These are phyloP conservation scores for Nematostella vectensis DNA, from an alignment of 92 coral and sea anemone genomes.

Conservation along the genomic window DNA sequence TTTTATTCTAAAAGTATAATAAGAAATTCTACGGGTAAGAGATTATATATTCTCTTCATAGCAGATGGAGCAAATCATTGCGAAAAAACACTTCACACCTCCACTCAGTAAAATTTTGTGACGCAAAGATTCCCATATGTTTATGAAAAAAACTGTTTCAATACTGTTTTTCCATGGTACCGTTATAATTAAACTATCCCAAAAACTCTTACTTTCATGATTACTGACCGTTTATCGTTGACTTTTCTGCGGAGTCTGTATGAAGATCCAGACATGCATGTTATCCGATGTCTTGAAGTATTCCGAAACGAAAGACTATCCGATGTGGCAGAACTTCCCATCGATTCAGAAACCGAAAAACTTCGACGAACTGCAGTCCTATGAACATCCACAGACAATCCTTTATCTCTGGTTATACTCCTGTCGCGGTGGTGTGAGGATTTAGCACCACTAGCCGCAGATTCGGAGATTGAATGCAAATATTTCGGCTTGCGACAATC, in stretches of 20 bases:
- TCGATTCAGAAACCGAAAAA: conserved; percentile 56
- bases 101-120: too few relatives aligned
- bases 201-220: too few relatives aligned
- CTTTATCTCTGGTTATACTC: conserved; percentile 4
- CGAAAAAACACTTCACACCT: too few relatives aligned
- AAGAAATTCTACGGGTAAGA: too few relatives aligned
- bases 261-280: conserved; percentile 43
- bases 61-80: too few relatives aligned
- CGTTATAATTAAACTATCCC: too few relatives aligned
- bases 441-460: conserved; percentile 34
- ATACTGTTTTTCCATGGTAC: too few relatives aligned
- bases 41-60: too few relatives aligned
- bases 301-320: conserved; percentile 21
- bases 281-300: conserved; percentile 31
- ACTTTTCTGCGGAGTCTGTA: conserved; percentile 50
- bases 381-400: conserved; percentile 4
- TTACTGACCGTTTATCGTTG: conserved; percentile 66
- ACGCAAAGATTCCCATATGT: too few relatives aligned
- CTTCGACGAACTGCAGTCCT: conserved; percentile 40
- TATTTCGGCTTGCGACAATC: conserved; percentile 36
- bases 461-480: conserved; percentile 71
- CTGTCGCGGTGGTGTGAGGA: background rate
- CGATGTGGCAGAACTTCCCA: conserved; percentile 12
- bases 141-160: too few relatives aligned
- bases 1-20: too few relatives aligned